These are phyloP conservation scores for Tiphia femorata DNA, from an alignment of 2,888 invertebrate species.

Conservation along the genomic window DNA sequence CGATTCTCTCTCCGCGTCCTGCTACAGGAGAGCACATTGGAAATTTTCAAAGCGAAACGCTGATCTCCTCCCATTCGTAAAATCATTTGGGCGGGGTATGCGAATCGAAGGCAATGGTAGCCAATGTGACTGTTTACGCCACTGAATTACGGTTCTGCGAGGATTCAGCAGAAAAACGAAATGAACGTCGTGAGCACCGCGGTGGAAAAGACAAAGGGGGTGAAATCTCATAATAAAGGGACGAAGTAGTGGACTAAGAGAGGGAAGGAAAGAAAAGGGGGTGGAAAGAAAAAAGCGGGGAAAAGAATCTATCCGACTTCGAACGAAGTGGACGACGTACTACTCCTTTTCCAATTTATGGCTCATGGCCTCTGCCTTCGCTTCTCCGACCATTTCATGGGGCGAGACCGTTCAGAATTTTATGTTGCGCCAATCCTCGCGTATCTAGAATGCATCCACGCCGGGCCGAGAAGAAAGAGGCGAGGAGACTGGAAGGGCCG, in stretches of 20 bases:
- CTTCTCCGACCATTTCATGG: neutral
- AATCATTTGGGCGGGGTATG: too few relatives aligned
- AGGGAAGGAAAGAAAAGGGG: neutral
- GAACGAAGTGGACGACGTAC: slow-evolving; percentile 8
- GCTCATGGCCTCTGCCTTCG: slow-evolving; percentile 1
- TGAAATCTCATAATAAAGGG: neutral
- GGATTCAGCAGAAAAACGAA: neutral
- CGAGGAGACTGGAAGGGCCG: slow-evolving; percentile 14
- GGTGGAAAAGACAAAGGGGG: neutral
- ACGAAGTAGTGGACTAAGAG: neutral
- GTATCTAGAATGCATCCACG: slow-evolving; percentile 2
- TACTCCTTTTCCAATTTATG: slow-evolving; percentile 26
- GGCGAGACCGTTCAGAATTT: slow-evolving; percentile 11
- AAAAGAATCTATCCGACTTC: slow-evolving; percentile 19
- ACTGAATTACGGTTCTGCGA: too few relatives aligned
- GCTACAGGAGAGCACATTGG: too few relatives aligned
- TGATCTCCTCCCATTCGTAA: too few relatives aligned
- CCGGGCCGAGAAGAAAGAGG: slow-evolving; percentile 11
- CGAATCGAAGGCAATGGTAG: too few relatives aligned
- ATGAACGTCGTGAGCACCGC: neutral
- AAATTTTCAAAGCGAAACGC: too few relatives aligned
- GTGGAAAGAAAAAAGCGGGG: slow-evolving; percentile 2
- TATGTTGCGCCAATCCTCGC: slow-evolving; percentile 13
- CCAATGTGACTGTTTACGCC: too few relatives aligned
- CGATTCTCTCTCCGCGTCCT: too few relatives aligned